Evolutionary conservation across 2,888 invertebrate genomes (phyloP), one percentile per base, ranked within the genome.

Genomic region (Aporophyla nigra): DNA sequence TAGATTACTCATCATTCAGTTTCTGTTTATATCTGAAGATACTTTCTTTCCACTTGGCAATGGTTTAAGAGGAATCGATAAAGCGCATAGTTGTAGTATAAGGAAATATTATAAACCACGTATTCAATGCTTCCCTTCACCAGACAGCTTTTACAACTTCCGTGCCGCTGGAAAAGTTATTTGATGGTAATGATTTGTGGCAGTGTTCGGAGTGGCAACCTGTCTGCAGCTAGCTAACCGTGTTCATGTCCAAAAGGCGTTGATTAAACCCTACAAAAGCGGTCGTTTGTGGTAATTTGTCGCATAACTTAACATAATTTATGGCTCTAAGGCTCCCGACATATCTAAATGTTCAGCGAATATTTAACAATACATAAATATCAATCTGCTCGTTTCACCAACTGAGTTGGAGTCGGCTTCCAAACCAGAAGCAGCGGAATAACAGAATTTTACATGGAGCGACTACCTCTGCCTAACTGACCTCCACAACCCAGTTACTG

Each of bases 111-210:
- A 33, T 56, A 68, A 59, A 59, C 71, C 24, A 72, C n/a, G 54
- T 40, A 59, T 33, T 66, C 56, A 76, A 76, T 66, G 65, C 51
- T 81, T 82, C n/a, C 51, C 61, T 71, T 58, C 19, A 21, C 27
- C 33, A 72, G 54, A 76, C 27, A 10, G 68, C 66, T 71, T 43
- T 71, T 51, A 76, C 54, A 59, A 76, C 69, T 77, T 82, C 81
- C 77, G 53, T 69, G 33, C 21, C 58, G 21, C 14, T 61, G n/a
- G 65, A 62, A 53, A 69, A 77, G 9, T 61, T 53, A 72, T 69
- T 69, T 62, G 71, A 72, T 72, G 27, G n/a, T 69, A 76, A 82
- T 69, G 43, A 69, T 77, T 72, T 56, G 65, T 72, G 69, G 46
- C 61, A 43, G 24, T 33, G 56, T 27, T 72, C 24, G 12, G 51